A percentile compares a stretch with the other conserved stretches of the same genome.
Evolutionary conservation across 2,888 invertebrate genomes (phyloP).

Genomic region (Conomelus anceps): DNA sequence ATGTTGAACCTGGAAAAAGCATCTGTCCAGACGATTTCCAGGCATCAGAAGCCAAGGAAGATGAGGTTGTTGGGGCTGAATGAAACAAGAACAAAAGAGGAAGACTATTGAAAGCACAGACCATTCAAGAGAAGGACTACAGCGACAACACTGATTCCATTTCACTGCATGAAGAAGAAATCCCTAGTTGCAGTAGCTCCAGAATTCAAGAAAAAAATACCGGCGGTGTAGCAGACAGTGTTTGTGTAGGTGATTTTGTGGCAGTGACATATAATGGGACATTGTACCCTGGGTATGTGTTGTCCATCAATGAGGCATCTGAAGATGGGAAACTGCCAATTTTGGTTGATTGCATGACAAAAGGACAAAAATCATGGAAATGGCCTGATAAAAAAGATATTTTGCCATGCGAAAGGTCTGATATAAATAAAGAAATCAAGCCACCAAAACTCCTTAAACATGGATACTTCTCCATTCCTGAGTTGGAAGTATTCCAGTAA

Average conservation of each 20-base stretch:
- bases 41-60: neutral
- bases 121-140: neutral
- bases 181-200: neutral
- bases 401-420: neutral
- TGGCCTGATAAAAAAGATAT: slow-evolving; percentile 15
- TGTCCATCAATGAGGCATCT: neutral
- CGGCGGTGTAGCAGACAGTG: too few species aligned
- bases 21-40: neutral
- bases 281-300: neutral
- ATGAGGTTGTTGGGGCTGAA: neutral
- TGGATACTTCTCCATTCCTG: slow-evolving; percentile 2
- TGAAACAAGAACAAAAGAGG: neutral
- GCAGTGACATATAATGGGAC: neutral
- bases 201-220: neutral
- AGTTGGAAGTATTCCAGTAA: neutral
- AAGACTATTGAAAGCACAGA: too few species aligned
- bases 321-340: neutral
- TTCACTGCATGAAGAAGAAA: neutral
- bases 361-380: slow-evolving; percentile 9
- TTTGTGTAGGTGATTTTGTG: slow-evolving; percentile 15
- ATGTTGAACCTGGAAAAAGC: neutral
- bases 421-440: slow-evolving; percentile 15
- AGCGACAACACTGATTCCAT: neutral
- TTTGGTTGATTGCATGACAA: slow-evolving; percentile 11
- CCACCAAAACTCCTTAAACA: slow-evolving; percentile 3